Percentiles rank a stretch among this genome's conserved stretches.
phyloP scores from a whole-genome alignment of 1,140 invertebrate species.

The Orchestia grillus region DNA sequence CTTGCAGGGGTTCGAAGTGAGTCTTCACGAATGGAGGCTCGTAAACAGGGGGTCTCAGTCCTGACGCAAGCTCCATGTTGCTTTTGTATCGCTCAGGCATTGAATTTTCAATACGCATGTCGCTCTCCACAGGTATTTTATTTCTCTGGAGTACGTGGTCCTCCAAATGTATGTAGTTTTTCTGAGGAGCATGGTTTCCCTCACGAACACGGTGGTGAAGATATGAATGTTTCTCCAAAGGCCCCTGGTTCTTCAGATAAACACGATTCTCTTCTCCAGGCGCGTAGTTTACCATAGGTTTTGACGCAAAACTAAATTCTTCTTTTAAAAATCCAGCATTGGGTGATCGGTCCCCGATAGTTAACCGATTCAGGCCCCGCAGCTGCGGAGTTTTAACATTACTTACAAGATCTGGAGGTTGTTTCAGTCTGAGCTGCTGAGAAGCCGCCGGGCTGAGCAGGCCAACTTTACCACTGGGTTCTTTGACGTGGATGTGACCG shows the following conservation, averaged over 20 bases:
- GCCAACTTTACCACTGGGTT: background rate
- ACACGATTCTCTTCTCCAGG: background rate
- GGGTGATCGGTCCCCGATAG: background rate
- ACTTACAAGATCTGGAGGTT: background rate
- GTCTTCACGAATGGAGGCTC: constrained; percentile 1
- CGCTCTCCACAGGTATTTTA: background rate
- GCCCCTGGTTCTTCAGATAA: background rate
- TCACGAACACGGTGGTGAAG: background rate
- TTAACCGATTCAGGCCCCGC: background rate
- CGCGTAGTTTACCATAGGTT: background rate
- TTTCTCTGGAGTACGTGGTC: background rate
- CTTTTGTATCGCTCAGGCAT: background rate
- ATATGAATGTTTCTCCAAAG: background rate
- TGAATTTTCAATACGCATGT: background rate
- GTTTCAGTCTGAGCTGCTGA: background rate
- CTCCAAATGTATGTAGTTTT: background rate
- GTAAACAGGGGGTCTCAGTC: background rate
- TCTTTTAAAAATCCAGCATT: background rate
- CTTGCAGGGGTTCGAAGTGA: background rate
- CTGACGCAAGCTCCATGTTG: background rate
- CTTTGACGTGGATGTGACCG: background rate
- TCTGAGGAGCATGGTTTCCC: background rate
- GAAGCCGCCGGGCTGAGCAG: background rate
- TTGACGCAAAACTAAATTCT: background rate
- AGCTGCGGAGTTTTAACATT: background rate